Percentiles rank a stretch among this genome's conserved stretches.
These are phyloP conservation scores for Brachylomia viminalis DNA, from an alignment of 2,888 invertebrate genomes.

Conservation along the genomic window DNA sequence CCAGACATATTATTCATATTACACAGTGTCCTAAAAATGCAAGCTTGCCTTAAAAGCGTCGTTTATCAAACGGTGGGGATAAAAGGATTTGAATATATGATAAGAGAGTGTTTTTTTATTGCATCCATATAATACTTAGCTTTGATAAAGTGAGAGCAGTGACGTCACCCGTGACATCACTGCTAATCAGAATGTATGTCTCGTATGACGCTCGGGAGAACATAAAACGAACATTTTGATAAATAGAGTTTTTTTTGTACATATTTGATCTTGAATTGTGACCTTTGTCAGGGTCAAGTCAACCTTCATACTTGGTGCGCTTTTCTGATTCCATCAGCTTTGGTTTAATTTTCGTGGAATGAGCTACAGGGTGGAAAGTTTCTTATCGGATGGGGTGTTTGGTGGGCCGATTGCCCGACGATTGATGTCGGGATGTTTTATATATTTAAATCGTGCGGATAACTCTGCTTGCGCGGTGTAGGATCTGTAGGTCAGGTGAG, in stretches of 20 bases:
- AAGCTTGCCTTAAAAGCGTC: slow-evolving; percentile 25
- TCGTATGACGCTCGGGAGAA: slow-evolving; percentile 49
- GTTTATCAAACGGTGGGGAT: slow-evolving; percentile 40
- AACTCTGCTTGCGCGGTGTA: background rate
- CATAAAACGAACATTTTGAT: slow-evolving; percentile 28
- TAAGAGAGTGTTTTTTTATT: slow-evolving; percentile 52
- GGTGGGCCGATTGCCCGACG: background rate
- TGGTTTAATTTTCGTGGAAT: background rate
- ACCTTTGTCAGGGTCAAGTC: background rate
- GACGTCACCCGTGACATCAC: slow-evolving; percentile 54
- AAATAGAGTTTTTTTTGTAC: background rate
- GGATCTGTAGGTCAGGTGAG: too few species aligned
- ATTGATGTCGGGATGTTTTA: background rate
- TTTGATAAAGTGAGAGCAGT: slow-evolving; percentile 48
- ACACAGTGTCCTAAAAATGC: background rate
- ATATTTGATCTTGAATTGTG: slow-evolving; percentile 14
- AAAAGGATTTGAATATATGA: slow-evolving; percentile 53
- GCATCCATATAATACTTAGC: slow-evolving; percentile 49
- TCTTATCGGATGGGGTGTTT: background rate
- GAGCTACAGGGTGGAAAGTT: background rate
- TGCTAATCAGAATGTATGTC: slow-evolving; percentile 48
- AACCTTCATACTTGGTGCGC: background rate
- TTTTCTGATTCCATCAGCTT: background rate
- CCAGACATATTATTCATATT: background rate
- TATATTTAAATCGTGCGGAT: background rate